Percentiles rank a stretch among this genome's conserved stretches.
These are phyloP conservation scores for Sus scrofa DNA, from an alignment of 2,113 vertebrate genomes.

Conservation along the genomic window DNA sequence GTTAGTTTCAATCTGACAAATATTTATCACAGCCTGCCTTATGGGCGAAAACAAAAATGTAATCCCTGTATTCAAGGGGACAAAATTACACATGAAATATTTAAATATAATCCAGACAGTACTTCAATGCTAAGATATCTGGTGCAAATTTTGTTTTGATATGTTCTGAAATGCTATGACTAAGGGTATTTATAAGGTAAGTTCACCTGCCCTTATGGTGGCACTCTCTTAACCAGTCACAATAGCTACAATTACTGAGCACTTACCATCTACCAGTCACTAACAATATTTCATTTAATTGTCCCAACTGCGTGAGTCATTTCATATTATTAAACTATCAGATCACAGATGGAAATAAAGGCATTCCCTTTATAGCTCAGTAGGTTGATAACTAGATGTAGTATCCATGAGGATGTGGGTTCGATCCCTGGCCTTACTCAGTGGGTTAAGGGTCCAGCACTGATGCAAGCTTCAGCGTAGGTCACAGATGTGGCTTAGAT, in stretches of 20 bases:
- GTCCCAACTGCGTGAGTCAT: neutral
- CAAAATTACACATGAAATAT: neutral
- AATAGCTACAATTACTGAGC: neutral
- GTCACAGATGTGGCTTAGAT: too few species aligned
- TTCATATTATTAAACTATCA: neutral
- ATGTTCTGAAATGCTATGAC: neutral
- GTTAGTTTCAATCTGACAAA: constrained; percentile 57
- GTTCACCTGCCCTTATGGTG: neutral
- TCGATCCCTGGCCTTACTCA: too few species aligned
- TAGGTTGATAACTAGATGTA: too few species aligned
- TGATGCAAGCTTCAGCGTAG: too few species aligned
- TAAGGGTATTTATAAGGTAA: neutral
- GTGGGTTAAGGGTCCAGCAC: too few species aligned
- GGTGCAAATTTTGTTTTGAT: neutral
- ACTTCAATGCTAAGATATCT: neutral
- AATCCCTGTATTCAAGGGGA: neutral
- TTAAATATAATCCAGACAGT: neutral
- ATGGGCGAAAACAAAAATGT: neutral
- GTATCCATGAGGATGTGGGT: too few species aligned
- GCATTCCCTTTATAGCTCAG: too few species aligned
- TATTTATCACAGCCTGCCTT: neutral
- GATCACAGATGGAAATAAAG: neutral
- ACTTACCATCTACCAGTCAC: neutral
- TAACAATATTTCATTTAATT: neutral
- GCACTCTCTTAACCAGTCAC: neutral